Evolutionary conservation across 2,888 invertebrate species (phyloP).

Genomic region (Plagodis pulveraria): DNA sequence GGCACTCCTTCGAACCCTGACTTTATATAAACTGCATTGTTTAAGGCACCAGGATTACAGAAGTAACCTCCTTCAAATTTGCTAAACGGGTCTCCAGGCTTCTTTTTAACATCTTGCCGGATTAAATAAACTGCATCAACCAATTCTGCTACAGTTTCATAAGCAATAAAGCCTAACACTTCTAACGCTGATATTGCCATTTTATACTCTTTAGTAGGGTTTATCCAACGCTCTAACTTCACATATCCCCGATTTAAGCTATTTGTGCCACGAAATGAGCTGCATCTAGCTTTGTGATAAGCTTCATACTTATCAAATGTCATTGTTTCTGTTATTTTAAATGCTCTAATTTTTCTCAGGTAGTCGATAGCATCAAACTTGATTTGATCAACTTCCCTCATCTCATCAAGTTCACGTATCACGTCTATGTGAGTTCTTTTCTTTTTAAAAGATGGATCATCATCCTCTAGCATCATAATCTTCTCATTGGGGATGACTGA

Average conservation of each 20-base stretch:
- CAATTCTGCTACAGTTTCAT: conserved; percentile 95
- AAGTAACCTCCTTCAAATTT: conserved; percentile 87
- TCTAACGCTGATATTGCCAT: conserved; percentile 88
- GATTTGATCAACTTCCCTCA: conserved; percentile 81
- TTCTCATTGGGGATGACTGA: conserved; percentile 52
- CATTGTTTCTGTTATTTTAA: conserved; percentile 82
- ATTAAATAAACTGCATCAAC: conserved; percentile 93
- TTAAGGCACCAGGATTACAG: conserved; percentile 86
- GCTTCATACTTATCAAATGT: conserved; percentile 88
- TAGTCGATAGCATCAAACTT: conserved; percentile 84
- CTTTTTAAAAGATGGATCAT: conserved; percentile 76
- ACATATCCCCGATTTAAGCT: conserved; percentile 80
- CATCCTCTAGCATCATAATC: conserved; percentile 75
- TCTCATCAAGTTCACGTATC: conserved; percentile 83
- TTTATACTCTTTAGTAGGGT: conserved; percentile 86
- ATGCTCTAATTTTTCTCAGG: conserved; percentile 85
- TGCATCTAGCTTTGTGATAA: conserved; percentile 91
- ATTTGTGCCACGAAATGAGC: conserved; percentile 86
- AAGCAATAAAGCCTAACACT: conserved; percentile 93
- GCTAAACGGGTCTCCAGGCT: conserved; percentile 88
- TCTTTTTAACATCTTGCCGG: conserved; percentile 89
- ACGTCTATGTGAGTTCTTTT: conserved; percentile 76
- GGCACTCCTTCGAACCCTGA: conserved; percentile 87
- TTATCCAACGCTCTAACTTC: conserved; percentile 87
- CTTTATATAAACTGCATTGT: conserved; percentile 82